Evolutionary conservation across 2,113 vertebrate species (phyloP).

Genomic region (Rallus limicola): DNA sequence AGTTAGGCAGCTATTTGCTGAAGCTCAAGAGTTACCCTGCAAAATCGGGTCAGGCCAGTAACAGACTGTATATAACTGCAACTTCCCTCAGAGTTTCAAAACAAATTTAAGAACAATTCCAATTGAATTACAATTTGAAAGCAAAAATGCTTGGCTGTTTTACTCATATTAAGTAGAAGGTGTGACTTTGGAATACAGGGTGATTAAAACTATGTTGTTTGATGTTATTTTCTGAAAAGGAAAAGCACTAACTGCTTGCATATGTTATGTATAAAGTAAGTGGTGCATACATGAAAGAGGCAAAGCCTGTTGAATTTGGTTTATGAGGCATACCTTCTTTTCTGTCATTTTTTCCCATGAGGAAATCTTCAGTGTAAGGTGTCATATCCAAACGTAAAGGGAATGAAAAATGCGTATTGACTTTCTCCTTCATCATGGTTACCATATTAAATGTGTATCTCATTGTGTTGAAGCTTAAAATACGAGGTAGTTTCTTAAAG

Average conservation of each 20-base stretch:
- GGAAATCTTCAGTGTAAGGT: slow-evolving; percentile 97
- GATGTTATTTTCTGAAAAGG: background rate
- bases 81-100: background rate
- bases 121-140: background rate
- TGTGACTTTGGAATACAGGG: background rate
- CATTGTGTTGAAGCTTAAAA: slow-evolving; percentile 99
- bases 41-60: background rate
- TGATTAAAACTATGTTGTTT: background rate
- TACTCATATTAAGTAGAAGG: background rate
- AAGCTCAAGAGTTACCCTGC: background rate
- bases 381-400: slow-evolving; percentile 98
- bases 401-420: slow-evolving; percentile 99
- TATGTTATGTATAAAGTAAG: background rate
- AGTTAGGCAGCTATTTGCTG: background rate
- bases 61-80: background rate
- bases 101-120: background rate
- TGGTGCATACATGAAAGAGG: background rate
- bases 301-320: background rate
- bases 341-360: slow-evolving; percentile 95
- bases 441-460: slow-evolving; percentile 99
- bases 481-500: slow-evolving; percentile 97
- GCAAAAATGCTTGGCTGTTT: rapidly evolving
- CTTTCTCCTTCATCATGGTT: slow-evolving; percentile 99
- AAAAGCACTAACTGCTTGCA: background rate
- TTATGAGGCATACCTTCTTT: slow-evolving; percentile 85